These are phyloP conservation scores for Charanyca ferruginea DNA, from an alignment of 2,888 invertebrate genomes.

Conservation along the genomic window DNA sequence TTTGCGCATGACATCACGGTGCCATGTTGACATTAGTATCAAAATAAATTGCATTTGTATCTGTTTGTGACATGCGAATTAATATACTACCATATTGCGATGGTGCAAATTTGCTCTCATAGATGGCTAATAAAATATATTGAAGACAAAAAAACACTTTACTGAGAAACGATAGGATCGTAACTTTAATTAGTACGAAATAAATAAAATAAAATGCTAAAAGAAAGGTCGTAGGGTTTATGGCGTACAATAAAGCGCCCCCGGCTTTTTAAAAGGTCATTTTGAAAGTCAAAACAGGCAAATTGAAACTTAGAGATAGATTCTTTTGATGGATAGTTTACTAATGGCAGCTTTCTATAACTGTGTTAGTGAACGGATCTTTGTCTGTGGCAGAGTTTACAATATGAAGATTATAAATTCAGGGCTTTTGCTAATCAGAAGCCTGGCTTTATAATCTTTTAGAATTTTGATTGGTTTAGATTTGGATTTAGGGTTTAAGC, in stretches of 20 bases:
- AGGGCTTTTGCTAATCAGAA: too few species aligned
- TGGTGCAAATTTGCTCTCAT: not conserved
- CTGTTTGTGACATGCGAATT: slow-evolving; percentile 8
- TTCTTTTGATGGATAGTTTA: too few species aligned
- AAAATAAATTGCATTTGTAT: slow-evolving; percentile 21
- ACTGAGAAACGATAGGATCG: not conserved
- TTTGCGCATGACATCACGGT: not conserved
- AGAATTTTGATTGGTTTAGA: too few species aligned
- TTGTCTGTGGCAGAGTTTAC: too few species aligned
- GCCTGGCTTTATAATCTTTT: too few species aligned
- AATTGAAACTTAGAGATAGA: too few species aligned
- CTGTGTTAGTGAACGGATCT: too few species aligned
- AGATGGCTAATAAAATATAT: slow-evolving; percentile 9
- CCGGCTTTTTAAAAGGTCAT: not conserved
- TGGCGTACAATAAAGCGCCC: not conserved
- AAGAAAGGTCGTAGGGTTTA: not conserved
- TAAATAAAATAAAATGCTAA: slow-evolving; percentile 17
- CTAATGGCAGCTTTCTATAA: too few species aligned
- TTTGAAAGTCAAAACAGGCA: not conserved
- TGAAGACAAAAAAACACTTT: not conserved
- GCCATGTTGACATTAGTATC: not conserved
- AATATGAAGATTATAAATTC: too few species aligned
- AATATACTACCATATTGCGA: slow-evolving; percentile 18
- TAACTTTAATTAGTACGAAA: slow-evolving; percentile 23
- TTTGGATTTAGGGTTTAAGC: too few species aligned